Evolutionary conservation across 2,113 vertebrate species (phyloP).

Genomic region (Stictonetta naevosa): DNA sequence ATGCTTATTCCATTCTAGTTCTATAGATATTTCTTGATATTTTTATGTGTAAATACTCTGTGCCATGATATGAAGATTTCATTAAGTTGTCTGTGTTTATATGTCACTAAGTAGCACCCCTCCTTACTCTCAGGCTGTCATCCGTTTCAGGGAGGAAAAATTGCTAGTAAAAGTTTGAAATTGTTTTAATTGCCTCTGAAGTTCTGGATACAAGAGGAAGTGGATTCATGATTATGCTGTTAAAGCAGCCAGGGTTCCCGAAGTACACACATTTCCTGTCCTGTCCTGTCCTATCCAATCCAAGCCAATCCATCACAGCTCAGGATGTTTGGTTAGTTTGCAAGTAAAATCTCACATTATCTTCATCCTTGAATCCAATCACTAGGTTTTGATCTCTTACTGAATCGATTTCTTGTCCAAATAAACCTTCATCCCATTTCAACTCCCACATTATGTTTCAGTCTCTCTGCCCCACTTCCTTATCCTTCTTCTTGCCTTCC

Average conservation of each 20-base stretch:
- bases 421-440: neutral
- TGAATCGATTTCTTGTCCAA: neutral
- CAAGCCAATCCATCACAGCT: neutral
- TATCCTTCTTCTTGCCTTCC: neutral
- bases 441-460: neutral
- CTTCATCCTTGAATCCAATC: neutral
- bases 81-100: neutral
- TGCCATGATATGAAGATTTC: neutral
- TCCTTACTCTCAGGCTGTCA: neutral
- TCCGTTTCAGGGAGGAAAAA: neutral
- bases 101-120: neutral
- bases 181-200: neutral
- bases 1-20: neutral
- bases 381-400: neutral
- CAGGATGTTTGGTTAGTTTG: neutral
- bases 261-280: neutral
- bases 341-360: neutral
- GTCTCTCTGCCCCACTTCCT: neutral
- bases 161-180: neutral
- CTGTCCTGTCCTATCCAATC: too few species aligned
- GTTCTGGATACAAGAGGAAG: neutral
- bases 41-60: neutral
- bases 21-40: neutral
- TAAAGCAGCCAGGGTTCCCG: neutral
- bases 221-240: neutral